Evolutionary conservation across 2,888 invertebrate species (phyloP).

Genomic region (Oxycera nigricornis): DNA sequence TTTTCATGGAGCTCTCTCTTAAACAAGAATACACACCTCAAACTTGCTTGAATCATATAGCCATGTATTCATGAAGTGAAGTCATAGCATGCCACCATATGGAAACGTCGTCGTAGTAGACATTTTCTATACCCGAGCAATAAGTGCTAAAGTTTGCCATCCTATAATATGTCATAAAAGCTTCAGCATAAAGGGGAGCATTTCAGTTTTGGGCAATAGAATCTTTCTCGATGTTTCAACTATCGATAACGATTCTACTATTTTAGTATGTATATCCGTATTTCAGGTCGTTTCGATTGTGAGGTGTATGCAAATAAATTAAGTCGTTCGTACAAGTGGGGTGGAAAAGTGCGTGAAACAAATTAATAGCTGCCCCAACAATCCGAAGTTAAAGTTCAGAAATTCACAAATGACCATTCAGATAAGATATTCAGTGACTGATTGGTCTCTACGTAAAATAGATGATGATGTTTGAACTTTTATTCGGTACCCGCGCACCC

Average conservation of each 20-base stretch:
- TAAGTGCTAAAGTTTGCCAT: not conserved
- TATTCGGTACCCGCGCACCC: not conserved
- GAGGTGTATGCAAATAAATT: no score
- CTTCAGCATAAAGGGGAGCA: not conserved
- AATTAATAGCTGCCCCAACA: no score
- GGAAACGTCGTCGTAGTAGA: not conserved
- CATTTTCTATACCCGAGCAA: not conserved
- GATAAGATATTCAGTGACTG: not conserved
- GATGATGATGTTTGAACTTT: not conserved
- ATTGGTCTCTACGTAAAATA: not conserved
- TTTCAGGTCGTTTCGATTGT: no score
- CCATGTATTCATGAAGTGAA: slow-evolving; percentile 7
- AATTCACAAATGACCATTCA: no score
- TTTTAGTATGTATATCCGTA: no score
- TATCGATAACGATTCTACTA: not conserved
- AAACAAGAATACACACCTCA: not conserved
- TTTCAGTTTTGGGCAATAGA: not conserved
- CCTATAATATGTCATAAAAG: not conserved
- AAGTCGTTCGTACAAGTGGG: not conserved
- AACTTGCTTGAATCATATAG: not conserved
- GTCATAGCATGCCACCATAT: slow-evolving; percentile 10
- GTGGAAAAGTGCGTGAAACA: not conserved
- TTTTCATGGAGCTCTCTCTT: not conserved
- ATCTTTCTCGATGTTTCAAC: not conserved
- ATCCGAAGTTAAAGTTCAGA: no score